phyloP scores from a whole-genome alignment of 2,888 invertebrate species.

The Eupsilia transversa region DNA sequence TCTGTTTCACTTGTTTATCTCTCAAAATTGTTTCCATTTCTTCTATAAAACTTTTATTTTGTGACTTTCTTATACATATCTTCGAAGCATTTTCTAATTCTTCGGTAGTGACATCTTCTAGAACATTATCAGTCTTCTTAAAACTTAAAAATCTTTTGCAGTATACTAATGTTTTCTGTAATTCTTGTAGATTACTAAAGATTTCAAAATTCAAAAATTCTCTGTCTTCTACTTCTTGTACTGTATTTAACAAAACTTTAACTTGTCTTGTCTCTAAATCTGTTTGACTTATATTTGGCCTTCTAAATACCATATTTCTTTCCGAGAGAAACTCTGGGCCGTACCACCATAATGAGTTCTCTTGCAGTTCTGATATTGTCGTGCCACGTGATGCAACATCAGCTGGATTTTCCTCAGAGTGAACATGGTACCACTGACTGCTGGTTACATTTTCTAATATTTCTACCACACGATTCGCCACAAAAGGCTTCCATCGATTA shows the following conservation, averaged over 20 bases:
- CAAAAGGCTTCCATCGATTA: not conserved
- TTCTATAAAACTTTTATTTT: not conserved
- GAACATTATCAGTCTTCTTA: no score
- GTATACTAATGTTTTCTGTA: no score
- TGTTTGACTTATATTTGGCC: not conserved
- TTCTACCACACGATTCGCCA: conserved; percentile 26
- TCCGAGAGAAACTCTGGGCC: not conserved
- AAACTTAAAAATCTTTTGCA: no score
- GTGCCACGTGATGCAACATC: not conserved
- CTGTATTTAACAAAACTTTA: not conserved
- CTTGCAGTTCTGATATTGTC: not conserved
- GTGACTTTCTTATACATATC: no score
- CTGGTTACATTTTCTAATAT: not conserved
- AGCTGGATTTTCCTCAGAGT: not conserved
- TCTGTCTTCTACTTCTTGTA: not conserved
- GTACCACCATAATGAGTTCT: not conserved
- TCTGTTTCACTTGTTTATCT: not conserved
- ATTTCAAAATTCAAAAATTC: not conserved
- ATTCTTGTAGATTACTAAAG: not conserved
- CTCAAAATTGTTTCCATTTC: not conserved
- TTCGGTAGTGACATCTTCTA: no score
- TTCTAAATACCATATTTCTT: not conserved
- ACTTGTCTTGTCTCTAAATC: not conserved
- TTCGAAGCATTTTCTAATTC: no score
- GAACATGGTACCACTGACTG: not conserved